Base-by-base conservation (phyloP, 2,888 invertebrate species). In the Xanthorhoe designata region DNA sequence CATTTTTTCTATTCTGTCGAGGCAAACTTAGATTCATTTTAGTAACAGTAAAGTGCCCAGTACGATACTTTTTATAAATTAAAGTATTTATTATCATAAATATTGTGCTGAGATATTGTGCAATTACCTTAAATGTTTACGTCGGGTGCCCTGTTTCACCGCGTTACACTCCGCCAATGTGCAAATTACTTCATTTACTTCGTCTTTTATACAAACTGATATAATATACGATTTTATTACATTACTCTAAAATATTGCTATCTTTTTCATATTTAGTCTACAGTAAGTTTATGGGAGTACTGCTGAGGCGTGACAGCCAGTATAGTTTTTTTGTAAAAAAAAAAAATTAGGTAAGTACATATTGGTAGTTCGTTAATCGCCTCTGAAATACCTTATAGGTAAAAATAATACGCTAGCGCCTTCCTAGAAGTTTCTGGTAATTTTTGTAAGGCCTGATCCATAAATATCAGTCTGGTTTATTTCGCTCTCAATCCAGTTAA, bases 191-290 rank as follows among this genome's bases (percentile, higher is more conserved):
- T 86, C 84, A 81, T 86, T 87, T 83, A 85, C 84, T 87, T 87
- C 85, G 87, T 83, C 82, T 83, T 89, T 91, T 91, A 91, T 90
- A 92, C 88, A 92, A 92, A 92, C 91, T 90, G 91, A 92, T 92
- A 91, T 24, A 38, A 59, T 85, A 86, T 89, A 90, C 86, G 85
- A 90, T 90, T 91, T 89, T 89, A 88, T 89, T 90, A 92, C 85
- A 90, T 91, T 92, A 93, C 77, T 90, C 93, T 93, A 92, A 90
- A 90, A 91, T 93, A 93, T 92, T 93, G 93, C 93, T 93, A 92
- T 93, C 90, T 87, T 92, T 89, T 93, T 90, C 91, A 89, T 86
- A 90, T 92, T 90, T 24, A 92, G 92, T 92, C 93, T 92, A 93
- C 90, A 92, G 89, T 85, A 90, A 88, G 84, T 85, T 78, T 64